Evolutionary conservation across 2,888 invertebrate species (phyloP), one percentile per base, ranked within the genome.

Genomic region (Conistra vaccinii): DNA sequence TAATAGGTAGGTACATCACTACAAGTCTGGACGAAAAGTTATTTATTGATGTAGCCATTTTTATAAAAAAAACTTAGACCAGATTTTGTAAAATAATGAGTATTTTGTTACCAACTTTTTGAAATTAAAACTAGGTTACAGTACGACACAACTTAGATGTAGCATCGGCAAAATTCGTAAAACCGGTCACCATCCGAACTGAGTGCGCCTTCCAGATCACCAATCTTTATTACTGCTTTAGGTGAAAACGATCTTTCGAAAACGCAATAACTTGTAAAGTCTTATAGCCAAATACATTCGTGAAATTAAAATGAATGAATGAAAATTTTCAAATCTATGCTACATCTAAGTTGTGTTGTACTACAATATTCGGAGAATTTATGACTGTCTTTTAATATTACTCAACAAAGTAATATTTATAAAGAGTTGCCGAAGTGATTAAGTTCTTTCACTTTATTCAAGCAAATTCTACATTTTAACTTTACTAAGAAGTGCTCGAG

Each of bases 61-160:
- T 51, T n/a, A 14, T 1, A 32, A 63, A 39, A 48, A 55, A 51
- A 17, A n/a, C 4, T 29, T 48, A 3, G 5, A 3, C 9, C 29
- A 26, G n/a, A 61, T 70, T 62, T 32, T 61, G 17, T 23, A 3
- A 62, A 80, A 72, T 72, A 80, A 80, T 62, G 61, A 80, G 76
- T 57, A 17, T 62, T 72, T 42, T 0, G 55, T 76, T 72, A 76
- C 55, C 20, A 72, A 72, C 4, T 72, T 42, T n/a, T 32, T 29
- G 0, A 57, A 53, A 42, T 42, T 57, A 6, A 76, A 55, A 42
- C 55, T 42, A 20, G 45, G 35, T 42, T 17, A 12, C n/a, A n/a
- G n/a, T n/a, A n/a, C n/a, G n/a, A n/a, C n/a, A n/a, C n/a, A n/a
- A n/a, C n/a, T n/a, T n/a, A n/a, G n/a, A n/a, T n/a, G n/a, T n/a